phyloP scores from a whole-genome alignment of 2,888 invertebrate species.

The Harmothoe impar region DNA sequence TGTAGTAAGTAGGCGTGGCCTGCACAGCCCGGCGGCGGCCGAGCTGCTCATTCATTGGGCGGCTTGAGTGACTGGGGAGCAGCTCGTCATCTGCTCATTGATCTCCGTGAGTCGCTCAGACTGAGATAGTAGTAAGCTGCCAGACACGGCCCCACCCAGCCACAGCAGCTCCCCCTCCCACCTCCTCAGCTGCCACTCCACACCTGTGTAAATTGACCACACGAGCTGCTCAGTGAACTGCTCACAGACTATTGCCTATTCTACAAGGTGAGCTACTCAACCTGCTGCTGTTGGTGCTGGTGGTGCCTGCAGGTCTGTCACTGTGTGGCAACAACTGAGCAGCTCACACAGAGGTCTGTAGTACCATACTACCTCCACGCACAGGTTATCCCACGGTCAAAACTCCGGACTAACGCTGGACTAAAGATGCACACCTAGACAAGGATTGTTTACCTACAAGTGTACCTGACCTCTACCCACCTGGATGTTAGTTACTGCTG shows the following conservation, averaged over 20 bases:
- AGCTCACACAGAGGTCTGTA: background rate
- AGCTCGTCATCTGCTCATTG: constrained; percentile 2
- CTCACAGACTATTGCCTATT: background rate
- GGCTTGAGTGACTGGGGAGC: background rate
- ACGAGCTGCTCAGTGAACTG: background rate
- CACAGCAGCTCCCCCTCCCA: background rate
- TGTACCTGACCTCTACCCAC: too few relatives aligned
- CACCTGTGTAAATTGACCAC: constrained; percentile 17
- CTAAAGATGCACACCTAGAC: too few relatives aligned
- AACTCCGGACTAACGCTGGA: too few relatives aligned
- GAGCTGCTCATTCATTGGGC: constrained; percentile 20
- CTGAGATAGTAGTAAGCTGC: background rate
- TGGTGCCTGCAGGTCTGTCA: background rate
- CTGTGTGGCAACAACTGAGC: background rate
- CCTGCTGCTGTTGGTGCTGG: background rate
- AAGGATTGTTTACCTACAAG: too few relatives aligned
- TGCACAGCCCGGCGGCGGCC: background rate
- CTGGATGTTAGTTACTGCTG: too few relatives aligned
- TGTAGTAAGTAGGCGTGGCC: constrained; percentile 35
- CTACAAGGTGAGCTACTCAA: background rate
- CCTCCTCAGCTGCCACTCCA: background rate
- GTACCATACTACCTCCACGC: too few relatives aligned
- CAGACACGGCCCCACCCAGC: background rate
- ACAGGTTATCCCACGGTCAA: too few relatives aligned
- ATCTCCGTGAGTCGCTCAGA: background rate